These are phyloP conservation scores for Crocuta crocuta DNA, from an alignment of 2,113 vertebrate species.

Conservation along the genomic window DNA sequence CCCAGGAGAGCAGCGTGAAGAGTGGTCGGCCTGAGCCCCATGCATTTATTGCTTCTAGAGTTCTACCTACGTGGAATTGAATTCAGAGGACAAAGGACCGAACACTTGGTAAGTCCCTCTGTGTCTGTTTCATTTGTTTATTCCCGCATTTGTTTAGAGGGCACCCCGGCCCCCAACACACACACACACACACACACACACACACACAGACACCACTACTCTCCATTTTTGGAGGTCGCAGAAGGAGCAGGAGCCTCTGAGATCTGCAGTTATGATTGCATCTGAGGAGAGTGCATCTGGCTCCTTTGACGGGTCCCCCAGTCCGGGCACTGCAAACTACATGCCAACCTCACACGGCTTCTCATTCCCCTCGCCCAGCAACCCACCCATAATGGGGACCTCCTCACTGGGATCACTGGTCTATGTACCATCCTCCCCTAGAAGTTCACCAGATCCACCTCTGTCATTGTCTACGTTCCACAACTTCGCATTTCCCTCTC, in stretches of 20 bases:
- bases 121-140: background rate
- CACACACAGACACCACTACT: background rate
- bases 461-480: background rate
- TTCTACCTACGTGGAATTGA: background rate
- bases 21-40: rapidly evolving
- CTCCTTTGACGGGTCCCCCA: background rate
- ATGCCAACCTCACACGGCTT: background rate
- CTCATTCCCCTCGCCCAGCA: background rate
- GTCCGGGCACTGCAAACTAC: background rate
- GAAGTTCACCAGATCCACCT: background rate
- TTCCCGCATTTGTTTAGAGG: background rate
- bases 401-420: background rate
- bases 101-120: background rate
- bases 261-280: background rate
- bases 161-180: background rate
- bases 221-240: background rate
- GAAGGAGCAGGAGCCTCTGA: background rate
- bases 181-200: background rate
- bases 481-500: background rate
- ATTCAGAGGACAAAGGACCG: background rate
- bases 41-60: background rate
- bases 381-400: background rate
- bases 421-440: background rate
- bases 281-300: background rate
- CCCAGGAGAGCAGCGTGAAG: rapidly evolving